Percentiles rank a stretch among this genome's conserved stretches.
Evolutionary conservation across 2,113 vertebrate species (phyloP).

Genomic region (Lipophrys pholis): DNA sequence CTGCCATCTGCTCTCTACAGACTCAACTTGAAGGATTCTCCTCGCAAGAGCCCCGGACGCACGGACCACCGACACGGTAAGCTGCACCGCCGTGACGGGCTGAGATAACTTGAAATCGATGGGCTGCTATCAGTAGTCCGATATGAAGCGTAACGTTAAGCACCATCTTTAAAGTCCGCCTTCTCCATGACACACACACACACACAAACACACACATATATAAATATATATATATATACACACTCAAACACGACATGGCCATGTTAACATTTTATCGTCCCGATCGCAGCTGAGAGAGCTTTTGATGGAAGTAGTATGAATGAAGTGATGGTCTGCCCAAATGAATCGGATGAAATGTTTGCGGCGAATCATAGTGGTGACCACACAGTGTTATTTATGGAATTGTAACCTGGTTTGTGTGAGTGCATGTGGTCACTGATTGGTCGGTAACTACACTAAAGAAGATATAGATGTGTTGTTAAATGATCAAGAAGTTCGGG

Average conservation of each 20-base stretch:
- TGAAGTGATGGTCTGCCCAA: background rate
- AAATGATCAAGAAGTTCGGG: background rate
- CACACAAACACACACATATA: background rate
- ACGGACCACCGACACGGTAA: constrained; percentile 63
- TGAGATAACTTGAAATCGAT: constrained; percentile 33
- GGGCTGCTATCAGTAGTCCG: constrained; percentile 10
- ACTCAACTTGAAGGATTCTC: constrained; percentile 53
- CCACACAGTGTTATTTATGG: constrained; percentile 18
- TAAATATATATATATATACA: too few species aligned
- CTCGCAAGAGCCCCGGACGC: background rate
- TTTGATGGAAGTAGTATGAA: background rate
- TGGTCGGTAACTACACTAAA: too few species aligned
- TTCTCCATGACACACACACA: constrained; percentile 23
- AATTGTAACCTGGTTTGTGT: background rate
- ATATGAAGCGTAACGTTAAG: constrained; percentile 33
- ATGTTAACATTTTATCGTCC: constrained; percentile 31
- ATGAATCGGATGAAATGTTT: background rate
- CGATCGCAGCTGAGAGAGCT: background rate
- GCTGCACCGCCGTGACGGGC: constrained; percentile 18
- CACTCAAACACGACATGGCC: constrained; percentile 42
- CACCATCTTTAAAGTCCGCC: constrained; percentile 71
- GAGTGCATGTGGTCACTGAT: too few species aligned
- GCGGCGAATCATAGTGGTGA: background rate
- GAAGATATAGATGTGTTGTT: background rate
- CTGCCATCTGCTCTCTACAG: constrained; percentile 54